phyloP scores from a whole-genome alignment of 2,888 invertebrate species.

The Drosophila limbata region DNA sequence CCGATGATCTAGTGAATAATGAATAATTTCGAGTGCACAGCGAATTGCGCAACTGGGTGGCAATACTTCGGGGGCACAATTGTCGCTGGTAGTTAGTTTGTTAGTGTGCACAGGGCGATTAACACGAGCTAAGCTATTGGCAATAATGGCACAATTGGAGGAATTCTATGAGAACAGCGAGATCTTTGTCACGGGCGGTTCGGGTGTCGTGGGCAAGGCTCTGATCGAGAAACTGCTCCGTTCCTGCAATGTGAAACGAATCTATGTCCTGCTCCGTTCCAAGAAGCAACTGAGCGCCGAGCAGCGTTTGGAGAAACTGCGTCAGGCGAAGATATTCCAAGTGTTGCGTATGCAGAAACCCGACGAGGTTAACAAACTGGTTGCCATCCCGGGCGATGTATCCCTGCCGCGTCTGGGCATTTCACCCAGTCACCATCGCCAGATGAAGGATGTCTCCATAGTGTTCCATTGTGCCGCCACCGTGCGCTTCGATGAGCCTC shows the following conservation, averaged over 20 bases:
- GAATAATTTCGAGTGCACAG: slow-evolving; percentile 28
- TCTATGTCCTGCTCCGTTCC: slow-evolving; percentile 91
- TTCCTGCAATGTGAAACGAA: slow-evolving; percentile 90
- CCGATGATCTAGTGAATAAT: slow-evolving; percentile 31
- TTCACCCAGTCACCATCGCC: slow-evolving; percentile 34
- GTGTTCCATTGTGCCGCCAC: slow-evolving; percentile 93
- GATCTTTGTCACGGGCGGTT: slow-evolving; percentile 93
- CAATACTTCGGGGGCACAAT: slow-evolving; percentile 12
- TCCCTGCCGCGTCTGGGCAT: slow-evolving; percentile 72
- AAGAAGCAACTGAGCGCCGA: slow-evolving; percentile 89
- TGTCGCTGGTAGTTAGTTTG: slow-evolving; percentile 20
- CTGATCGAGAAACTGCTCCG: slow-evolving; percentile 94
- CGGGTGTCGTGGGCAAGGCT: slow-evolving; percentile 94
- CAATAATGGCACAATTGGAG: slow-evolving; percentile 9
- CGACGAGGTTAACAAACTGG: slow-evolving; percentile 69
- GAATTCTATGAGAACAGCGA: slow-evolving; percentile 89
- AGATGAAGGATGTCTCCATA: slow-evolving; percentile 87
- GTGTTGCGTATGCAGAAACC: slow-evolving; percentile 68
- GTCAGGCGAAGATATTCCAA: slow-evolving; percentile 83
- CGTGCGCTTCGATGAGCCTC: slow-evolving; percentile 92
- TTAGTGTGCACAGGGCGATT: slow-evolving; percentile 3
- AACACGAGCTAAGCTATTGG: slow-evolving; percentile 14
- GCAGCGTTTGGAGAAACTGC: slow-evolving; percentile 88
- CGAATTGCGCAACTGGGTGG: slow-evolving; percentile 6
- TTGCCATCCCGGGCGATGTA: slow-evolving; percentile 79